These are phyloP conservation scores for Balaenoptera acutorostrata DNA, from an alignment of 2,113 vertebrate genomes.

Conservation along the genomic window DNA sequence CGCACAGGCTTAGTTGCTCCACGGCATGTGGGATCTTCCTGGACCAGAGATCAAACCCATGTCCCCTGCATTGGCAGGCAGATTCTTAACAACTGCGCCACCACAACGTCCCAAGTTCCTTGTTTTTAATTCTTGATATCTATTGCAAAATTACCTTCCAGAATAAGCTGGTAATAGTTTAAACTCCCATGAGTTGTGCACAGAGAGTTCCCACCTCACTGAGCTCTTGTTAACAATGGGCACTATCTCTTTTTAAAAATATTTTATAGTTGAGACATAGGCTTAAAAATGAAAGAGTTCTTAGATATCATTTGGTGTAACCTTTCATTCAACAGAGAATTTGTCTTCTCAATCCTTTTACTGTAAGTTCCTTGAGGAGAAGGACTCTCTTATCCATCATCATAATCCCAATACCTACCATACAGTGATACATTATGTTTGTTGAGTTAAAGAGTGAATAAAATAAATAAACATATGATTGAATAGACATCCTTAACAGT, in stretches of 20 bases:
- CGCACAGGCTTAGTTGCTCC: no score
- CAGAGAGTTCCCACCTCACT: neutral
- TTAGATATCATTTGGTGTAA: neutral
- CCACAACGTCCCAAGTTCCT: no score
- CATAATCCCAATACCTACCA: neutral
- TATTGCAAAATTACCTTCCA: neutral
- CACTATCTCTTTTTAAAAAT: neutral
- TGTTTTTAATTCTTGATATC: neutral
- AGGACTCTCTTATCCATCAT: neutral
- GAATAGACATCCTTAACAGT: neutral
- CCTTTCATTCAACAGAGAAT: neutral
- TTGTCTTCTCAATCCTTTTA: neutral
- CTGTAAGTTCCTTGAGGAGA: neutral
- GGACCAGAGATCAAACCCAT: no score
- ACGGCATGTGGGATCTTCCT: no score
- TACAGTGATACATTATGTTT: neutral
- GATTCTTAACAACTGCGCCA: no score
- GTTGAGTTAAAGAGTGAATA: neutral
- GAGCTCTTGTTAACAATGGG: neutral
- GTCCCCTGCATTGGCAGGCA: no score
- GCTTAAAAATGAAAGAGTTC: neutral
- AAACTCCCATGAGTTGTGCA: neutral
- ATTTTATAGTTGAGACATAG: neutral
- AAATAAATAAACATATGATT: neutral
- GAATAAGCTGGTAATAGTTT: neutral